Percentiles rank a stretch among this genome's conserved stretches.
phyloP scores from a whole-genome alignment of 2,113 vertebrate species.

The Anguilla rostrata region DNA sequence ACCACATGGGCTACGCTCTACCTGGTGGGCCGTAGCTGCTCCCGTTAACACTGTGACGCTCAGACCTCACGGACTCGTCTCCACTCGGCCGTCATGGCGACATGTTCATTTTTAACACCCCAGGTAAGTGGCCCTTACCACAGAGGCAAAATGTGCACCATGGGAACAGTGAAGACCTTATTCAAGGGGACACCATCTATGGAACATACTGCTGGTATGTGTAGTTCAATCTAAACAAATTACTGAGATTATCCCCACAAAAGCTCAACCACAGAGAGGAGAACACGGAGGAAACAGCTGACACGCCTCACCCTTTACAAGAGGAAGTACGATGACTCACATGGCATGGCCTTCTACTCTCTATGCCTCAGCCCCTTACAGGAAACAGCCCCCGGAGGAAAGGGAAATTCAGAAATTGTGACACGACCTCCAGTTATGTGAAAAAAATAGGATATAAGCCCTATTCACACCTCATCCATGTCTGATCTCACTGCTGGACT shows the following conservation, averaged over 20 bases:
- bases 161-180: not conserved
- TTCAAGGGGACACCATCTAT: not conserved
- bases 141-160: not conserved
- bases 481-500: not conserved
- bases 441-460: not conserved
- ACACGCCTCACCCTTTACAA: not conserved
- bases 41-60: not conserved
- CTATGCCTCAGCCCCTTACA: constrained; percentile 4
- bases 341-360: not conserved
- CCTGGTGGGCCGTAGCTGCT: not conserved
- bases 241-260: not conserved
- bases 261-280: too few relatives aligned
- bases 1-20: not conserved
- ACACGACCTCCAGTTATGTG: not conserved
- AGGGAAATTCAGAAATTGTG: not conserved
- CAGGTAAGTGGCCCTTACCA: not conserved
- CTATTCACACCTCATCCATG: not conserved
- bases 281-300: not conserved
- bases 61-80: too few relatives aligned
- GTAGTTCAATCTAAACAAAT: not conserved
- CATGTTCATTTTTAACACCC: too few relatives aligned
- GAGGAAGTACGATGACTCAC: constrained; percentile 7
- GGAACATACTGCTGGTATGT: not conserved
- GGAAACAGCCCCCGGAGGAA: not conserved
- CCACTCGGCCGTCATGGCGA: too few relatives aligned